Conservation (phyloP, 2,888 invertebrate genomes). For the Caenorhabditis zanzibari region DNA sequence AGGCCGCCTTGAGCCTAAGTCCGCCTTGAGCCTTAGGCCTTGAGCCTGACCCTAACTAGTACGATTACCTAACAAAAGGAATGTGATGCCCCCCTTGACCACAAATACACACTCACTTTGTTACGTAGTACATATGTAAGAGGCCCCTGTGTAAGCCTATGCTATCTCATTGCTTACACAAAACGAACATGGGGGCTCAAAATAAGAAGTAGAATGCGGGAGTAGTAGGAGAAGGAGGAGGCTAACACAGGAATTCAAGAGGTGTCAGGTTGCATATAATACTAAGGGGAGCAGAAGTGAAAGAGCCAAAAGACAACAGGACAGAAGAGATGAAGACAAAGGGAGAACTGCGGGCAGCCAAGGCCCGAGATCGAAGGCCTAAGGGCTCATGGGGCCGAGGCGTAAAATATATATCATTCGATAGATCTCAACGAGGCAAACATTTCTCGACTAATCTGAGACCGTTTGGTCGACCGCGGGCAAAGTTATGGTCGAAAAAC, state of each 20-base stretch:
- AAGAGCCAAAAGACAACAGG: not conserved
- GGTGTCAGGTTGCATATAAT: slow-evolving; percentile 56
- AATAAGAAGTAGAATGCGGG: not conserved
- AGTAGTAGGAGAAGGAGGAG: not conserved
- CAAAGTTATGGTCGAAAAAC: too few relatives aligned
- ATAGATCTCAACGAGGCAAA: too few relatives aligned
- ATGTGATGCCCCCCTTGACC: not conserved
- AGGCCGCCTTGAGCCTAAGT: too few relatives aligned
- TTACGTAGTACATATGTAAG: slow-evolving; percentile 47
- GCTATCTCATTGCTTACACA: slow-evolving; percentile 3
- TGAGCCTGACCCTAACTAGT: too few relatives aligned
- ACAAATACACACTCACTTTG: slow-evolving; percentile 18
- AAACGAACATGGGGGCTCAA: slow-evolving; percentile 3
- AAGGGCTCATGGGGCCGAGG: too few relatives aligned
- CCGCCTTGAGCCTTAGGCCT: too few relatives aligned
- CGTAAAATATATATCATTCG: too few relatives aligned
- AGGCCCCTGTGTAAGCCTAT: not conserved
- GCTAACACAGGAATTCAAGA: slow-evolving; percentile 34
- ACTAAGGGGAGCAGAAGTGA: not conserved
- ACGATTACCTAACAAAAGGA: not conserved
- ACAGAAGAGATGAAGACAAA: too few relatives aligned
- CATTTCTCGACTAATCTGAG: too few relatives aligned
- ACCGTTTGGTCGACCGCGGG: too few relatives aligned
- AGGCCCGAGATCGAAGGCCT: too few relatives aligned
- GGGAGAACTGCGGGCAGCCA: too few relatives aligned